A percentile compares a stretch with the other conserved stretches of the same genome.
Evolutionary conservation across 2,113 vertebrate genomes (phyloP).

Genomic region (Percina caprodes): DNA sequence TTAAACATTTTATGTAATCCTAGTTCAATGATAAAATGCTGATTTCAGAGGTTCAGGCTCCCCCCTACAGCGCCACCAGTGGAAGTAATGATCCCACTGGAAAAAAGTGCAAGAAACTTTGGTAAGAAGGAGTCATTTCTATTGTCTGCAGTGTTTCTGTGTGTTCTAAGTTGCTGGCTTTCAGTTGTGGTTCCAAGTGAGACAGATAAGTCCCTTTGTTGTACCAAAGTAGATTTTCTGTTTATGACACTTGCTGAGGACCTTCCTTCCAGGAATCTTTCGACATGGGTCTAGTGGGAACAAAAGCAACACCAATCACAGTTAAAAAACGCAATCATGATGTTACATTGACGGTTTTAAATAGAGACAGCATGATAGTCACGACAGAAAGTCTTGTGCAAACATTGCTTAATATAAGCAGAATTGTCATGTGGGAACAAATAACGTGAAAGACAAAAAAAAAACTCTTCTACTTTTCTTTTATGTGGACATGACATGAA

Average conservation of each 20-base stretch:
- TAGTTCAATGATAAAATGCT: not conserved
- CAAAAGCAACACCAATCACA: not conserved
- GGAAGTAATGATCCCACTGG: not conserved
- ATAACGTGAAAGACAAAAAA: not conserved
- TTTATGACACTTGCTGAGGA: conserved; percentile 15
- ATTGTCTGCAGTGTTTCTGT: conserved; percentile 16
- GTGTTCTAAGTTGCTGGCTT: not conserved
- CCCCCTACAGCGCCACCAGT: not conserved
- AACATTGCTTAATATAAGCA: conserved; percentile 15
- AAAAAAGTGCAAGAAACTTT: not conserved
- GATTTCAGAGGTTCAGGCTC: not conserved
- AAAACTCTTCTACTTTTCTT: not conserved
- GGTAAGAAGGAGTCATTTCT: not conserved
- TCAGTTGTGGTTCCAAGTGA: not conserved
- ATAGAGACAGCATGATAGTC: conserved; percentile 3
- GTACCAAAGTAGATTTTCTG: conserved; percentile 3
- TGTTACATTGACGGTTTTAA: not conserved
- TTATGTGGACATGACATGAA: not conserved
- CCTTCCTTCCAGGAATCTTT: conserved; percentile 35
- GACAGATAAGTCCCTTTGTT: conserved; percentile 29
- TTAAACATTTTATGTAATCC: no score
- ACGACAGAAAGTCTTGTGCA: conserved; percentile 18
- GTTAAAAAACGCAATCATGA: not conserved
- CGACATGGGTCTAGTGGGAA: not conserved
- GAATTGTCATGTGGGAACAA: conserved; percentile 8